Base-by-base conservation (phyloP, 2,113 vertebrate species). In the Cololabis saira region DNA sequence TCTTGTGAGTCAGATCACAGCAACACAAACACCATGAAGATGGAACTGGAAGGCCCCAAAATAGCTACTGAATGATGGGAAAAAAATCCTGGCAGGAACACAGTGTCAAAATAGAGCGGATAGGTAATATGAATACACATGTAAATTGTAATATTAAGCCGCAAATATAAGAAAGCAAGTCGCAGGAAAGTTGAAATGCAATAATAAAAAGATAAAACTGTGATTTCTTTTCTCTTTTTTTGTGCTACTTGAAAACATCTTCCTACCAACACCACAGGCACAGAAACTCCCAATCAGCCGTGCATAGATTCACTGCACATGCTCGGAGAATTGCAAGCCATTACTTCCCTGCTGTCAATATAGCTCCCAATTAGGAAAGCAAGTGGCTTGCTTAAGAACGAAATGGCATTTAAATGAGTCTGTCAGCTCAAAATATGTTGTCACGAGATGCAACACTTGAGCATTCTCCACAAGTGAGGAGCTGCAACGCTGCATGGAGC, bases 1-100 rank as follows among this genome's bases (percentile, higher is more conserved):
- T 81, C 82, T 77, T 55, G 30, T 59, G 79, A 84, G 65, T 88
- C 74, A 76, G 74, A 74, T 59, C 72, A 64, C 57, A 71, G 80
- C 75, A 67, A 73, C 52, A 77, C 16, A 21, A 47, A 65, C 44
- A 61, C 77, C 66, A 65, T 48, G 49, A 74, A 66, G 55, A 78
- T 63, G 73, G 47, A 63, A 61, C 74, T 18, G 59, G 78, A 75
- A 64, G 71, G 68, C 71, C 74, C 66, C 61, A 69, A 65, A 68
- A 85, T 68, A 65, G 41, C 41, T 12, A 67, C 53, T 51, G 51
- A 52, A 51, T 70, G 59, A 54, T 74, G 80, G 78, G 72, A 19
- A 56, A 19, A 56, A 58, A 83, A 71, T 67, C 60, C 76, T 84
- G 67, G 74, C 71, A 71, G 22, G 51, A 4, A 40, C 24, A 12